A percentile compares a stretch with the other conserved stretches of the same genome.
phyloP scores from a whole-genome alignment of 2,888 invertebrate species.

The Ophion slaviceki region DNA sequence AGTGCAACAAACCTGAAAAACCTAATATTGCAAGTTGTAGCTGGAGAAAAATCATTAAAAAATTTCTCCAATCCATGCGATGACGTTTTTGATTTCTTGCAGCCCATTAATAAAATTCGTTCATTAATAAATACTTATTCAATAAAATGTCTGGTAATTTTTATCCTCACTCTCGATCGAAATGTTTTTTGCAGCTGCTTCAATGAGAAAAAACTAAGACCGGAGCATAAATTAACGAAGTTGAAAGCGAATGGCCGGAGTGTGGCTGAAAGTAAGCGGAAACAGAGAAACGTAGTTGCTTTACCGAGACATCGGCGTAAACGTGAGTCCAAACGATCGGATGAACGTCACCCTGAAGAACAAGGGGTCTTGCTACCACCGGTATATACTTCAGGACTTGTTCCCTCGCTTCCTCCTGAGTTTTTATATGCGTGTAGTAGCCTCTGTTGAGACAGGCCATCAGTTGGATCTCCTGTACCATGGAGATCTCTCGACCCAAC shows the following conservation, averaged over 20 bases:
- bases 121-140: no score
- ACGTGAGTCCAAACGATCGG: constrained; percentile 98
- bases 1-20: no score
- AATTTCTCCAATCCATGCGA: no score
- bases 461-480: constrained; percentile 94
- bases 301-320: constrained; percentile 94
- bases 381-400: constrained; percentile 98
- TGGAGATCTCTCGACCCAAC: constrained; percentile 96
- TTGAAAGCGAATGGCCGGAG: no score
- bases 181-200: no score
- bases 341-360: constrained; percentile 89
- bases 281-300: constrained; percentile 48
- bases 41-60: not conserved
- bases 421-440: constrained; percentile 97
- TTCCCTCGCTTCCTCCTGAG: constrained; percentile 97
- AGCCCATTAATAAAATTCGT: no score
- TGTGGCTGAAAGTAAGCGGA: not conserved
- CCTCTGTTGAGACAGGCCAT: constrained; percentile 98
- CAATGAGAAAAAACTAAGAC: no score
- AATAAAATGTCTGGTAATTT: not conserved
- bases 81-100: no score
- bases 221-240: no score
- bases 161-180: no score
- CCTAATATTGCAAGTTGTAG: no score
- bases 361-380: constrained; percentile 94